Evolutionary conservation across 2,797 vertebrate species (phyloP), one percentile per base, ranked within the genome.

Genomic region (Epinephelus awoara): DNA sequence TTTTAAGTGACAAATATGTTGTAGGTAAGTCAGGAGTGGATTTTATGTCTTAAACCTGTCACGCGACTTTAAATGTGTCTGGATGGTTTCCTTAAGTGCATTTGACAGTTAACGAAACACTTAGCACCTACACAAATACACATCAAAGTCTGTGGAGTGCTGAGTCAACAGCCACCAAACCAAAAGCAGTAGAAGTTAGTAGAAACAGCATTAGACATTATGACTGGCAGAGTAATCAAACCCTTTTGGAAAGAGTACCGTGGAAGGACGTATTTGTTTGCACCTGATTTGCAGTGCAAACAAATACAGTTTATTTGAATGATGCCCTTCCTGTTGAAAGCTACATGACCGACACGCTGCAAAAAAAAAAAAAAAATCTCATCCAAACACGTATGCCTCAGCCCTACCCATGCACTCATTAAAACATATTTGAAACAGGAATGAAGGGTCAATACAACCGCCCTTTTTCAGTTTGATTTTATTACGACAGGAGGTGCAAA

Each of bases 401-500:
- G 1, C 4, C 21, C 12, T 19, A 49, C 19, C 38, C 6, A 52
- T 46, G 10, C 23, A 54, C n/a, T 52, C 18, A 2, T 47, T 55
- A 38, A 4, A 27, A 27, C 42, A 44, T 9, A 27, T 27, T 23
- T 15, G 21, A 63, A 73, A 23, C 13, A 0, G 29, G 5, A 34
- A 38, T 52, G 50, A 63, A 2, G 6, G 10, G 34, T 4, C 14
- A 69, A 66, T 21, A 15, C 9, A 64, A 61, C 11, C 18, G 1
- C 3, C 7, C 61, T 40, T 42, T 55, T 49, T 57, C 0, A 13
- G 34, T 64, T 77, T 12, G 1, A 40, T 57, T 91, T 93, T 89
- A 90, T 87, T 86, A 46, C 27, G 6, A 67, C 29, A 72, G 9
- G 4, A 67, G 17, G n/a, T 85, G 68, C 67, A 84, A 80, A 88